Evolutionary conservation across 2,113 vertebrate species (phyloP).

Genomic region (Barnardius zonarius): DNA sequence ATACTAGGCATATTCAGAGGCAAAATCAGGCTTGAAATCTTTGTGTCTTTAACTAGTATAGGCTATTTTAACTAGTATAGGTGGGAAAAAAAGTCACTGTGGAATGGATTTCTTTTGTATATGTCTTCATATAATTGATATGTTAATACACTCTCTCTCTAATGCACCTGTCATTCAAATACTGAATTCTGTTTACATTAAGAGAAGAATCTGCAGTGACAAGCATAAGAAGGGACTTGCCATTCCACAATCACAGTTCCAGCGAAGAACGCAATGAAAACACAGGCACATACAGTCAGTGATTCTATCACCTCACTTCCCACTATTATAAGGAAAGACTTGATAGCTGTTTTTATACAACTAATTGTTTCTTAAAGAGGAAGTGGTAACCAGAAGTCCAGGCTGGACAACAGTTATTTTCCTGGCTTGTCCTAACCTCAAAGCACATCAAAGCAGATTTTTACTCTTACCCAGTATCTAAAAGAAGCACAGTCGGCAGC

Average conservation of each 20-base stretch:
- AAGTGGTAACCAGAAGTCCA: neutral
- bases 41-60: neutral
- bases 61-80: neutral
- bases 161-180: accelerated
- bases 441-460: neutral
- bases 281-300: neutral
- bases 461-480: neutral
- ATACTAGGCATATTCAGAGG: neutral
- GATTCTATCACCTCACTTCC: neutral
- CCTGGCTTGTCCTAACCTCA: neutral
- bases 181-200: neutral
- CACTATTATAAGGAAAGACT: neutral
- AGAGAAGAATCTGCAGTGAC: neutral
- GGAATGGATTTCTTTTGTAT: neutral
- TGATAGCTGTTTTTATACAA: neutral
- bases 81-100: neutral
- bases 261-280: neutral
- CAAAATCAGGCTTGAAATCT: neutral
- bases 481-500: neutral
- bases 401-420: neutral
- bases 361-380: neutral
- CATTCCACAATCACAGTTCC: neutral
- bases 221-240: neutral
- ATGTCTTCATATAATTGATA: neutral
- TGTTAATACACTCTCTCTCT: neutral